Evolutionary conservation across 2,888 invertebrate genomes (phyloP).

Genomic region (Drosophila koepferae): DNA sequence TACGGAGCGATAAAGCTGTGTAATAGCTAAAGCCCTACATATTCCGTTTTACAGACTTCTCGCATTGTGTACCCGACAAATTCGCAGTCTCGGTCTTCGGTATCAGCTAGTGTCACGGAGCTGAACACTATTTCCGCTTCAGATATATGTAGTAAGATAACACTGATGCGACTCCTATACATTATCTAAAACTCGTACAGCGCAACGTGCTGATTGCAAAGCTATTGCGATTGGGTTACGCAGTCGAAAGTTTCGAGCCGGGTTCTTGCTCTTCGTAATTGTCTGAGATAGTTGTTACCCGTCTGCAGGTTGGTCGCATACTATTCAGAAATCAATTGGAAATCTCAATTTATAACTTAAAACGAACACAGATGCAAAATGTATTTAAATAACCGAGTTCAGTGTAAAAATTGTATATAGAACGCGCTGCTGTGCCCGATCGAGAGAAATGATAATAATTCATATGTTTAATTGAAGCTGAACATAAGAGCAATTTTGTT

Average conservation of each 20-base stretch:
- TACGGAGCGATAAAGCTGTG: constrained; percentile 22
- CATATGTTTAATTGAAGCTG: constrained; percentile 40
- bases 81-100: not conserved
- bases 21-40: constrained; percentile 1
- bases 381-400: constrained; percentile 34
- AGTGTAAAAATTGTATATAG: constrained; percentile 35
- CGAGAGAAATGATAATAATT: constrained; percentile 27
- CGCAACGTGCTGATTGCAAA: constrained; percentile 50
- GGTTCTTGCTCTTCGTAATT: constrained; percentile 2
- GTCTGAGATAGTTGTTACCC: constrained; percentile 12
- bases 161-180: constrained; percentile 19
- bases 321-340: constrained; percentile 54
- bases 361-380: constrained; percentile 14
- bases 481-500: constrained; percentile 28
- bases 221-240: constrained; percentile 23
- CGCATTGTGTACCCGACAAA: constrained; percentile 15
- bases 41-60: not conserved
- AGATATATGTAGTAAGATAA: constrained; percentile 25
- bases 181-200: constrained; percentile 39
- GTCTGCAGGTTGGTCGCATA: constrained; percentile 20
- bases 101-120: constrained; percentile 14
- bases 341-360: constrained; percentile 44
- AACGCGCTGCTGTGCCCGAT: constrained; percentile 9
- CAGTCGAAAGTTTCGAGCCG: constrained; percentile 29
- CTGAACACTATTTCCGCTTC: constrained; percentile 36